Percentiles rank a stretch among this genome's conserved stretches.
Conservation (phyloP, 2,888 invertebrate species). For the Ferrisia virgata region DNA sequence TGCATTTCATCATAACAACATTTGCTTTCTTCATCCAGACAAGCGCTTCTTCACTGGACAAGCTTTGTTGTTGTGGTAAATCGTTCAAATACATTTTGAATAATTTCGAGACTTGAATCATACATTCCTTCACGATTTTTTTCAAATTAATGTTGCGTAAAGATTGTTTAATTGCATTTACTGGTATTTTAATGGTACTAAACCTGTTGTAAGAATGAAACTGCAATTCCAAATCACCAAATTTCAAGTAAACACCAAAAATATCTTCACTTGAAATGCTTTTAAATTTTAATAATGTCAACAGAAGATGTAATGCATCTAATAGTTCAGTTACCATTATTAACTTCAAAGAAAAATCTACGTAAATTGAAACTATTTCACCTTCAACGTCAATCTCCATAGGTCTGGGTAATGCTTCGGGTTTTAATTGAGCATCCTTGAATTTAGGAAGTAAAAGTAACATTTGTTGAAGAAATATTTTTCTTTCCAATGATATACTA, state of each 20-base stretch:
- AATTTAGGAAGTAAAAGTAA: neutral
- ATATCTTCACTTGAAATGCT: neutral
- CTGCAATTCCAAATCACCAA: neutral
- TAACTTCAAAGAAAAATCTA: neutral
- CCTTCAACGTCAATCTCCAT: neutral
- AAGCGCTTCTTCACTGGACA: neutral
- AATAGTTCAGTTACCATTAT: neutral
- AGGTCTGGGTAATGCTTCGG: neutral
- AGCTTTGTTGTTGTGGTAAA: neutral
- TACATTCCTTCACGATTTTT: neutral
- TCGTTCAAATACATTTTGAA: neutral
- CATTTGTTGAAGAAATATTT: neutral
- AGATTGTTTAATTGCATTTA: neutral
- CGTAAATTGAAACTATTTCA: neutral
- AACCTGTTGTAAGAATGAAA: neutral
- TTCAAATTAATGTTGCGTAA: neutral
- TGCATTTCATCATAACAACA: neutral
- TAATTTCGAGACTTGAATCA: neutral
- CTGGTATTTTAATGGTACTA: neutral
- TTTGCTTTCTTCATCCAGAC: slow-evolving; percentile 7
- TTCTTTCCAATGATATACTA: neutral
- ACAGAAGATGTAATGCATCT: neutral
- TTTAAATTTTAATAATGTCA: neutral
- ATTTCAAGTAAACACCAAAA: neutral
- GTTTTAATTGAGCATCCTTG: neutral